phyloP scores from a whole-genome alignment of 2,888 invertebrate genomes.

The Macrophya alboannulata region DNA sequence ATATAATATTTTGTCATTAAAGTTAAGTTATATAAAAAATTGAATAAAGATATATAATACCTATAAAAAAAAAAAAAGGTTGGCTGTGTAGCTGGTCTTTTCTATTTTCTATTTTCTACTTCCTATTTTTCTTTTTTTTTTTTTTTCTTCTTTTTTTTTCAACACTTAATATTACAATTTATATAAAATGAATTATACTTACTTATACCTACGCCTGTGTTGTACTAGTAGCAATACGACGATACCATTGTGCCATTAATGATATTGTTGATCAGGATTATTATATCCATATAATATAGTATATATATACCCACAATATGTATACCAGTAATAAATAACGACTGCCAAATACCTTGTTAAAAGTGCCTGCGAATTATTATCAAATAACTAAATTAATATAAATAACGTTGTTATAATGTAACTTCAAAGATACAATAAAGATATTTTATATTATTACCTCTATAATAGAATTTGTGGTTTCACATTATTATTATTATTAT shows the following conservation, averaged over 20 bases:
- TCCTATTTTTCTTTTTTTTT: background rate
- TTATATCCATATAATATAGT: background rate
- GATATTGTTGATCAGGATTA: conserved; percentile 31
- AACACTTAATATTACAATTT: background rate
- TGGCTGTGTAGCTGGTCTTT: background rate
- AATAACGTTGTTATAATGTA: conserved; percentile 45
- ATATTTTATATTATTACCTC: conserved; percentile 47
- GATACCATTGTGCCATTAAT: conserved; percentile 45
- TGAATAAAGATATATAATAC: conserved; percentile 2
- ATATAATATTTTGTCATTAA: conserved; percentile 32
- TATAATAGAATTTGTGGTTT: conserved; percentile 20
- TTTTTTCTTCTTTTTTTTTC: background rate
- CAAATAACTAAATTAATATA: conserved; percentile 47
- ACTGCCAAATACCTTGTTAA: conserved; percentile 38
- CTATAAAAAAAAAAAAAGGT: background rate
- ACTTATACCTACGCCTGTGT: conserved; percentile 17
- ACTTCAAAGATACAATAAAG: conserved; percentile 51
- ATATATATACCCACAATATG: background rate
- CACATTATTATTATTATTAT: conserved; percentile 34
- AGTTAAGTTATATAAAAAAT: conserved; percentile 23
- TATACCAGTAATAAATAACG: conserved; percentile 45
- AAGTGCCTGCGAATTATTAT: conserved; percentile 46
- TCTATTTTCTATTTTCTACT: too few species aligned
- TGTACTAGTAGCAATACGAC: conserved; percentile 35
- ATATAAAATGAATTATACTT: conserved; percentile 9